Evolutionary conservation across 2,797 vertebrate genomes (phyloP), one percentile per base, ranked within the genome.

Genomic region (Neosilurus hyrtlii): DNA sequence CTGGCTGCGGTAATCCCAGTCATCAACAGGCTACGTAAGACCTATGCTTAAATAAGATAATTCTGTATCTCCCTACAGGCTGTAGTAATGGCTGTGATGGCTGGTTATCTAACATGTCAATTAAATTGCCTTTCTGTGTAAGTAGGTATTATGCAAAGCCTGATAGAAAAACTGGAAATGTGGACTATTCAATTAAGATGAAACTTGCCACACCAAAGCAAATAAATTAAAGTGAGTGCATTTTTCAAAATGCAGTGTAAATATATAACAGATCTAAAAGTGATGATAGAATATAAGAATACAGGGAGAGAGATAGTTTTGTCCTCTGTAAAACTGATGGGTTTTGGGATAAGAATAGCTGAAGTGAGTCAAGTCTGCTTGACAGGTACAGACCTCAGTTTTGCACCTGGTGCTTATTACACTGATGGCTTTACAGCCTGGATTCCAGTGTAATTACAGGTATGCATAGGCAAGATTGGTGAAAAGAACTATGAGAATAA

Each of bases 381-480:
- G 79, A 79, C 83, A 87, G 30, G 30, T 30, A 30, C 2, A 30
- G 83, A 81, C 85, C 87, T 88, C 82, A 76, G 65, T 82, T 86
- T 77, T 89, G 88, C 90, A 93, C 91, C 93, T 92, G 91, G 92
- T 91, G 90, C 87, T 93, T 91, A 89, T 86, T 87, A 87, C 84
- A 89, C 71, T 89, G 89, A 90, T 92, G 91, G 91, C 88, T 93
- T 93, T 92, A 93, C 87, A 84, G 88, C 80, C 82, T 81, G 80
- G 90, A 94, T 94, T 94, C 92, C 93, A 90, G 85, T 77, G 59
- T 94, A 93, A 94, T 94, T 94, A 93, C 91, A 94, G 92, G 91
- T 91, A 88, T 82, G 74, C 71, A 82, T 59, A 43, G 80, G 63
- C 59, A 80, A 49, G 72, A 68, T 67, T 83, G 75, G 79, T 73